These are phyloP conservation scores for Sander vitreus DNA, from an alignment of 2,113 vertebrate species.

Conservation along the genomic window DNA sequence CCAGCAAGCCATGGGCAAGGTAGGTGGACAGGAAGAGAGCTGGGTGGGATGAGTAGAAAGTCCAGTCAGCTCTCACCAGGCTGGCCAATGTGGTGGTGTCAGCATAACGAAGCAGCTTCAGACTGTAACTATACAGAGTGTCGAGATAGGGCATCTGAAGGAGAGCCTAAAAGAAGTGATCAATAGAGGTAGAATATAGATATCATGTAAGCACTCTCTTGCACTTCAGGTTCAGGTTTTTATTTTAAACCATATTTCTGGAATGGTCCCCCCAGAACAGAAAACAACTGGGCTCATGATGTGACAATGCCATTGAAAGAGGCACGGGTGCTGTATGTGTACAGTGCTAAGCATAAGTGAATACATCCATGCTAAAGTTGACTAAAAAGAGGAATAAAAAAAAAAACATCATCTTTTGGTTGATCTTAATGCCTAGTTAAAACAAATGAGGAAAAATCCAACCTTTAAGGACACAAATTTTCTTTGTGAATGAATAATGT, in stretches of 20 bases:
- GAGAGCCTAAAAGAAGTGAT: conserved; percentile 82
- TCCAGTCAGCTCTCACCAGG: conserved; percentile 96
- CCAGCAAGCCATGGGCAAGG: conserved; percentile 93
- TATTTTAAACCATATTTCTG: neutral
- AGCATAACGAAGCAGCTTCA: conserved; percentile 94
- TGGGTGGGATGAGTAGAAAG: conserved; percentile 97
- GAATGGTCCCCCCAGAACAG: neutral
- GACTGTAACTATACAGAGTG: conserved; percentile 93
- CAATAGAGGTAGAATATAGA: neutral
- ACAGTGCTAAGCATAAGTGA: no score
- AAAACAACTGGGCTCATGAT: neutral
- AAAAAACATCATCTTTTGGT: no score
- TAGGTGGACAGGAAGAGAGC: conserved; percentile 97
- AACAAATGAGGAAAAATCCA: no score
- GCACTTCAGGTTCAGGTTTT: neutral
- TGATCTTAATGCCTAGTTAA: no score
- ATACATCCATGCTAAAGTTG: no score
- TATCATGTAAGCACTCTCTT: no score
- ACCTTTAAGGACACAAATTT: no score
- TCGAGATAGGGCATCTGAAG: conserved; percentile 96
- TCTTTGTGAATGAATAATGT: no score
- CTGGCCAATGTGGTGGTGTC: conserved; percentile 96
- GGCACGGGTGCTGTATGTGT: neutral
- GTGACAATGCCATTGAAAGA: neutral
- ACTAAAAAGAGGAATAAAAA: no score